Evolutionary conservation across 2,797 vertebrate species (phyloP), one percentile per base, ranked within the genome.

Genomic region (Thalassophryne amazonica): DNA sequence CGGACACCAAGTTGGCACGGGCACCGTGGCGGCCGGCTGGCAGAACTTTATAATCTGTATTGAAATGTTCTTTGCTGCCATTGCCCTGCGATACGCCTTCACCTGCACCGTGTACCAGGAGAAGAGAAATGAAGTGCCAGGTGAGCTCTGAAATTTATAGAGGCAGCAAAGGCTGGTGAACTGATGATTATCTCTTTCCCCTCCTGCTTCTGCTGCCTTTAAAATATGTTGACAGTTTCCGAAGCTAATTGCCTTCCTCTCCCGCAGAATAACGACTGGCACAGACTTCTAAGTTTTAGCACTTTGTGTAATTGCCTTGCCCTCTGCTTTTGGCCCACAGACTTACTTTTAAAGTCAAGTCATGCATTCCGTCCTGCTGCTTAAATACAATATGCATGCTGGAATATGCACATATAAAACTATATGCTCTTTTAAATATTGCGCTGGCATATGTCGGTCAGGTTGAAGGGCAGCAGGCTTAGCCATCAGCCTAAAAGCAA

Each of bases 11-110:
- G 93, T 99, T n/a, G 93, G 93, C 2, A 93, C 97, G 0, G 97
- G 97, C 33, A 95, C 95, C 0, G 91, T 99, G 61, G 94, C 97
- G 0, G 95, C 97, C 0, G 95, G 96, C 63, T 98, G 96, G 89
- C 97, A 98, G 88, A 98, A 98, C 85, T 97, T 99, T 67, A 91
- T 96, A 77, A 97, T 91, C 85, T 98, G 95, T 76, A 92, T 97
- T 0, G 96, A 99, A 79, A 98, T 99, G 97, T 79, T 97, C 54
- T 96, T 97, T 0, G 97, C 95, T 1, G 87, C 97, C 13, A 78
- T 97, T 0, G 94, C 96, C 6, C 90, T 98, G 28, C 91, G 93
- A 20, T 95, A 94, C 0, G 96, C 96, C 5, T 98, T 97, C 84
- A 89, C 91, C 57, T 94, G 91, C 83, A 92, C 88, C 2, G 94